Conservation (phyloP, 1,140 invertebrate genomes). For the Lamellibrachia luymesi region DNA sequence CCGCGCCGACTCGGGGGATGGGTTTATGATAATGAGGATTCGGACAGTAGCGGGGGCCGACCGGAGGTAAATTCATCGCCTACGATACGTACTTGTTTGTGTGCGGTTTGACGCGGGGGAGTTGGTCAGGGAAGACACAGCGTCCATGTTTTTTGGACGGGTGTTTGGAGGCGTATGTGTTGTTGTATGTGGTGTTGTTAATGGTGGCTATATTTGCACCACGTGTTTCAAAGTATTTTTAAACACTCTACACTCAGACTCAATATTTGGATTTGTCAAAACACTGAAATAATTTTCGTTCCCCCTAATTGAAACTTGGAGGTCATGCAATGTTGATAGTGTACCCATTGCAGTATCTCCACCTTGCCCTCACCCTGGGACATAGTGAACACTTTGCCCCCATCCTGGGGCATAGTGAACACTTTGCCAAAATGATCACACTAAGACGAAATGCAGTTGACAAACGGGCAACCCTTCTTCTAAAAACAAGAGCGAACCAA, state of each 20-base stretch:
- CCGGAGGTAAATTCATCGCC: not conserved
- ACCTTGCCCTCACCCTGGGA: not conserved
- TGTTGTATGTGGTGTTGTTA: not conserved
- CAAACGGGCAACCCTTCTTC: not conserved
- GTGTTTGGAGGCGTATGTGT: not conserved
- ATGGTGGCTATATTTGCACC: too few relatives aligned
- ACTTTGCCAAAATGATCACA: constrained; percentile 13
- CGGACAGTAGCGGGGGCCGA: not conserved
- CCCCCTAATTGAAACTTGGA: not conserved
- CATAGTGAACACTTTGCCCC: not conserved
- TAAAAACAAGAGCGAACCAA: too few relatives aligned
- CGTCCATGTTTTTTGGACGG: not conserved
- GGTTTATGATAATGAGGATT: not conserved
- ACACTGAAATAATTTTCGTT: not conserved
- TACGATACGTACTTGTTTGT: not conserved
- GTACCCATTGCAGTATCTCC: not conserved
- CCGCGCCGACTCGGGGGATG: not conserved
- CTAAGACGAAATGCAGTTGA: not conserved
- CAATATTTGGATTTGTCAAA: not conserved
- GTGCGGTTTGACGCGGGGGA: not conserved
- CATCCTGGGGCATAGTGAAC: not conserved
- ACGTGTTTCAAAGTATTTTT: too few relatives aligned
- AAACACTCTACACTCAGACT: constrained; percentile 19
- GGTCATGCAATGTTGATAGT: not conserved
- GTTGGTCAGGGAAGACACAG: not conserved